phyloP scores from a whole-genome alignment of 1,140 invertebrate genomes.

The Thrips palmi region DNA sequence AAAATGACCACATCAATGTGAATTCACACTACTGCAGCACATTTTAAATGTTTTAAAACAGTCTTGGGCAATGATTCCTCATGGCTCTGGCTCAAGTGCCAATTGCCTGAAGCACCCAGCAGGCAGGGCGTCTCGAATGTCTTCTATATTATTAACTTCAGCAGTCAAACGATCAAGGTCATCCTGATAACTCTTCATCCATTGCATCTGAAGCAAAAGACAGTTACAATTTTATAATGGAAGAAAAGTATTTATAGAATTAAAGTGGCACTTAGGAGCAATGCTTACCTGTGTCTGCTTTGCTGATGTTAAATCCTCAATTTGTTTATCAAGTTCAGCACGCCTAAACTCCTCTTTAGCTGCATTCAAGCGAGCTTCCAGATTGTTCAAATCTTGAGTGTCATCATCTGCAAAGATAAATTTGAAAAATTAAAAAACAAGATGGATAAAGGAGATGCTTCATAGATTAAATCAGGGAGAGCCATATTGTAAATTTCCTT shows the following conservation, averaged over 20 bases:
- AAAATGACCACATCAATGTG: too few species aligned
- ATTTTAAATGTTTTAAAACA: too few species aligned
- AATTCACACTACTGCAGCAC: too few species aligned
- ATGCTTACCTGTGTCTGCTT: constrained; percentile 28
- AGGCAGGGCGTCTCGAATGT: constrained; percentile 66
- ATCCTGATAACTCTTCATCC: constrained; percentile 64
- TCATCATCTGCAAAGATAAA: constrained; percentile 31
- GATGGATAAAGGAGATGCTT: background rate
- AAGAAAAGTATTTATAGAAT: background rate
- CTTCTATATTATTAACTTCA: constrained; percentile 75
- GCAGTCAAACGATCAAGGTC: constrained; percentile 49
- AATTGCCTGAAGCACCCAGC: constrained; percentile 53
- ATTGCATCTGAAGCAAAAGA: constrained; percentile 47
- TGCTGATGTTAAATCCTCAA: constrained; percentile 47
- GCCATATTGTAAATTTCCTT: constrained; percentile 14
- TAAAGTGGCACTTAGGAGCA: constrained; percentile 4
- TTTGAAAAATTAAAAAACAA: constrained; percentile 7
- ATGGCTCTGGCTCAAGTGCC: constrained; percentile 14
- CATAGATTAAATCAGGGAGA: background rate
- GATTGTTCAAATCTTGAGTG: constrained; percentile 41
- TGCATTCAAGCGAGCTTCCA: constrained; percentile 50
- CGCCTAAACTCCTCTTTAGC: constrained; percentile 54
- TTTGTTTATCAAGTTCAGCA: constrained; percentile 55
- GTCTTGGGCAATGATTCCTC: too few species aligned
- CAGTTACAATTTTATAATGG: background rate